Evolutionary conservation across 2,888 invertebrate species (phyloP).

Genomic region (Beris morrisii): DNA sequence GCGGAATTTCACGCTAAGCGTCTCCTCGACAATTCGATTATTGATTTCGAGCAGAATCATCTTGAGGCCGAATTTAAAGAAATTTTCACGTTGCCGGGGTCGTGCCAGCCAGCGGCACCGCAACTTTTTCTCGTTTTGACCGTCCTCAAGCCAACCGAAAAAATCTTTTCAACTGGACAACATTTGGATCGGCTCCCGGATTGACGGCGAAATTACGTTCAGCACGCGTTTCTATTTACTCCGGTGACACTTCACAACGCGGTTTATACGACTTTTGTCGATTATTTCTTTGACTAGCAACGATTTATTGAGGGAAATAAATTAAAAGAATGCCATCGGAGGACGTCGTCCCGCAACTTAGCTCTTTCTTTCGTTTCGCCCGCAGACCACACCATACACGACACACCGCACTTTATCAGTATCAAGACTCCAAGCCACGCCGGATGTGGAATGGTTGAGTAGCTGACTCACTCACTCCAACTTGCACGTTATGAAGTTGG

Average conservation of each 20-base stretch:
- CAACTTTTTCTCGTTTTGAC: not conserved
- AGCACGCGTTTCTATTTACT: not conserved
- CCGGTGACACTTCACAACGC: not conserved
- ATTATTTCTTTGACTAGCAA: too few relatives aligned
- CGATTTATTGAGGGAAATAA: too few relatives aligned
- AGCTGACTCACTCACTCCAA: conserved; percentile 27
- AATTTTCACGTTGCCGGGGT: not conserved
- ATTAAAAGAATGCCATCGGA: too few relatives aligned
- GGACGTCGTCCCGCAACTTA: too few relatives aligned
- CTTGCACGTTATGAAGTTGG: conserved; percentile 22
- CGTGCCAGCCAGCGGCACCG: not conserved
- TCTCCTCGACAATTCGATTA: conserved; percentile 98
- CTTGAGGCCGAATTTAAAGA: conserved; percentile 36
- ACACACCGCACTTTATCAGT: not conserved
- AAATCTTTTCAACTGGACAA: not conserved
- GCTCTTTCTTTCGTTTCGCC: too few relatives aligned
- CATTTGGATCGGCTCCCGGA: not conserved
- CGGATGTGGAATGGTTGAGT: conserved; percentile 14
- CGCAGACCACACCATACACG: too few relatives aligned
- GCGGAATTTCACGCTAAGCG: conserved; percentile 91
- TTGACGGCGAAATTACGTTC: not conserved
- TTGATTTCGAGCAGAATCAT: conserved; percentile 99
- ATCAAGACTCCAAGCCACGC: conserved; percentile 14
- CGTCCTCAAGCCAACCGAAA: not conserved
- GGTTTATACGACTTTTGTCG: too few relatives aligned